Percentiles rank a stretch among this genome's conserved stretches.
Conservation (phyloP, 1,140 invertebrate species). For the Nylanderia fulva region DNA sequence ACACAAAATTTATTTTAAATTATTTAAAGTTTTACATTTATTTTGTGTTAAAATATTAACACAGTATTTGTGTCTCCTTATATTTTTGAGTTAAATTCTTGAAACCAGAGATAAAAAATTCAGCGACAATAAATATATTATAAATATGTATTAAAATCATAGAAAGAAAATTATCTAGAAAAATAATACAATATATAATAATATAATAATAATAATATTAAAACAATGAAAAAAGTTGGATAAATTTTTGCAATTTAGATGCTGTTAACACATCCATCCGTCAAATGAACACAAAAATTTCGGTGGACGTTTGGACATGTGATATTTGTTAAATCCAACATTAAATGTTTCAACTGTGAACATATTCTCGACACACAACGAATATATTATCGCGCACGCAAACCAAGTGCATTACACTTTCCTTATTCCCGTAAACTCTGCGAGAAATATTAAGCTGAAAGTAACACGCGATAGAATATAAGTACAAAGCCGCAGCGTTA, state of each 20-base stretch:
- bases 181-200: neutral
- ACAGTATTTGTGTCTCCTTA: too few relatives aligned
- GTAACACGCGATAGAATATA: neutral
- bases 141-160: neutral
- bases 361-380: too few relatives aligned
- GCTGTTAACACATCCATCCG: too few relatives aligned
- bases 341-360: too few relatives aligned
- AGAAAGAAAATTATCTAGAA: neutral
- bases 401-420: constrained; percentile 19
- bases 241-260: neutral
- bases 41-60: too few relatives aligned
- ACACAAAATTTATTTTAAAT: too few relatives aligned
- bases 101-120: neutral
- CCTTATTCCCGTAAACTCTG: neutral
- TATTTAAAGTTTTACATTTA: too few relatives aligned
- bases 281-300: too few relatives aligned
- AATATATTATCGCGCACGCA: neutral
- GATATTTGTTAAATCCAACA: too few relatives aligned
- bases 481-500: neutral
- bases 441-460: neutral
- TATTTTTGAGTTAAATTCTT: neutral
- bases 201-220: too few relatives aligned
- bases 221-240: neutral
- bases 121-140: neutral
- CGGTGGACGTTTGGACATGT: too few relatives aligned